A percentile compares a stretch with the other conserved stretches of the same genome.
These are phyloP conservation scores for Oeneis ivallda DNA, from an alignment of 2,888 invertebrate species.

Conservation along the genomic window DNA sequence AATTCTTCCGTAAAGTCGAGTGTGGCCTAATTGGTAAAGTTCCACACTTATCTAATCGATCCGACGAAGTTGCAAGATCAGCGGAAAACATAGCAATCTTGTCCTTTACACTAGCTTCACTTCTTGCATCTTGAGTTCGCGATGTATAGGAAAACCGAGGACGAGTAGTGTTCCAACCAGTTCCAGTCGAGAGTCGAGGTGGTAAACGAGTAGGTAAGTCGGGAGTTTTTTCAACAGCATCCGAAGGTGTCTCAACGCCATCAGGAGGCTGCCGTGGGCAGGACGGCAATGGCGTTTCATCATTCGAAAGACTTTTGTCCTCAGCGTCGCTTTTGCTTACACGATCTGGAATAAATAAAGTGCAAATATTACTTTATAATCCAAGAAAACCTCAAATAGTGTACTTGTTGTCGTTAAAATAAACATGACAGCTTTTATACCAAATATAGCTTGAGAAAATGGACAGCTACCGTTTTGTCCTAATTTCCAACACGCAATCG, in stretches of 20 bases:
- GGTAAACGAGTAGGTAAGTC: slow-evolving; percentile 68
- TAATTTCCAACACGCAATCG: slow-evolving; percentile 16
- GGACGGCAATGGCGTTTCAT: slow-evolving; percentile 76
- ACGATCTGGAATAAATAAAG: slow-evolving; percentile 62
- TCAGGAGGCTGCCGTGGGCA: slow-evolving; percentile 90
- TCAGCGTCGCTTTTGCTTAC: slow-evolving; percentile 72
- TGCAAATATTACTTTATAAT: slow-evolving; percentile 1
- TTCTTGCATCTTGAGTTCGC: slow-evolving; percentile 88
- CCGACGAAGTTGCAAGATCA: slow-evolving; percentile 65
- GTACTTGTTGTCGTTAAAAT: slow-evolving; percentile 1
- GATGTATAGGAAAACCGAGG: slow-evolving; percentile 71
- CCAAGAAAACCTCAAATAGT: not conserved
- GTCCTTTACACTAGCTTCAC: slow-evolving; percentile 90
- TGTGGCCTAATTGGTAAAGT: slow-evolving; percentile 63
- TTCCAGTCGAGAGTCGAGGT: slow-evolving; percentile 56
- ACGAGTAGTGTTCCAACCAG: slow-evolving; percentile 59
- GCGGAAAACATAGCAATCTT: slow-evolving; percentile 94
- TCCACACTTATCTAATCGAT: slow-evolving; percentile 70
- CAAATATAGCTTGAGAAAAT: not conserved
- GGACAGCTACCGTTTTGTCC: slow-evolving; percentile 17
- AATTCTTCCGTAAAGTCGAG: slow-evolving; percentile 59
- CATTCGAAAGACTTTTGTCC: slow-evolving; percentile 76
- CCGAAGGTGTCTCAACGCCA: slow-evolving; percentile 90
- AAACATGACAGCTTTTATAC: slow-evolving; percentile 4
- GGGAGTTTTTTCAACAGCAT: slow-evolving; percentile 82